A percentile compares a stretch with the other conserved stretches of the same genome.
Evolutionary conservation across 2,797 vertebrate genomes (phyloP).

Genomic region (Cygnus olor): DNA sequence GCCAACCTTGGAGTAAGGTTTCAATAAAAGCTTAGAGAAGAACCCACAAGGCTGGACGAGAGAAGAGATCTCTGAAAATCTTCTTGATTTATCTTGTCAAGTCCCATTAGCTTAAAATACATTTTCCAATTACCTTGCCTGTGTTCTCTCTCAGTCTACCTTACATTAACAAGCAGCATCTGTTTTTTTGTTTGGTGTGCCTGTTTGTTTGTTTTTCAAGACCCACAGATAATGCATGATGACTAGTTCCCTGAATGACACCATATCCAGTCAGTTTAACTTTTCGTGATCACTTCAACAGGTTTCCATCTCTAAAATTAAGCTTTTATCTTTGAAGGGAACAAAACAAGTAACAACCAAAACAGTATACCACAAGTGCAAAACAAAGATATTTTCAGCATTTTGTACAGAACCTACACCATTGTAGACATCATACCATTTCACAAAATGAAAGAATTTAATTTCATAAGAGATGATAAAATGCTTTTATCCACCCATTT

Average conservation of each 20-base stretch:
- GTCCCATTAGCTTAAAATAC: neutral
- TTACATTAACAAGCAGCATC: neutral
- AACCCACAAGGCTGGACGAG: neutral
- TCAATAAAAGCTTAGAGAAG: neutral
- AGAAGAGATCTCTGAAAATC: neutral
- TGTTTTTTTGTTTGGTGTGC: neutral
- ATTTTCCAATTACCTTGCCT: neutral
- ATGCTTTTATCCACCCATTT: neutral
- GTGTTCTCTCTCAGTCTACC: neutral
- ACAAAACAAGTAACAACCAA: neutral
- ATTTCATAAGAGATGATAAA: neutral
- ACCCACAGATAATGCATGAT: neutral
- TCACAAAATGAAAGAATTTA: neutral
- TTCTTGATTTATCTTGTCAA: neutral
- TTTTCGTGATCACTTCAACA: neutral
- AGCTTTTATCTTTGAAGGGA: neutral
- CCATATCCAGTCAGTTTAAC: neutral
- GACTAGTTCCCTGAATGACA: neutral
- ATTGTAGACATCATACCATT: accelerated
- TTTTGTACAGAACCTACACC: neutral
- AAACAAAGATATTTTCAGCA: neutral
- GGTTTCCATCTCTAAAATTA: neutral
- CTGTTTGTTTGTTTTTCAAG: neutral
- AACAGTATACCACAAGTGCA: neutral
- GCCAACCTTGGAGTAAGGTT: neutral